Conservation (phyloP, 2,888 invertebrate genomes). For the Phania funesta region DNA sequence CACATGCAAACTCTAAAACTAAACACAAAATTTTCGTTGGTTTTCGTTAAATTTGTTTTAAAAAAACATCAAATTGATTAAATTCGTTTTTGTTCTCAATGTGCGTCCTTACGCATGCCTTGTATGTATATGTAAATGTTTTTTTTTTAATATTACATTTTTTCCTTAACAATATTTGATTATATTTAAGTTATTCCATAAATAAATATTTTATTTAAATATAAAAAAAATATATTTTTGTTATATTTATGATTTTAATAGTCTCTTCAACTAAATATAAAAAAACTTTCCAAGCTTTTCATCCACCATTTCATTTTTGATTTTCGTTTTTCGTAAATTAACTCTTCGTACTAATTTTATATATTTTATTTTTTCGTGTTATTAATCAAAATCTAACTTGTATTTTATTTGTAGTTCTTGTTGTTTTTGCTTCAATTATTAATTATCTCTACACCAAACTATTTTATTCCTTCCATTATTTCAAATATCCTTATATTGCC, state of each 20-base stretch:
- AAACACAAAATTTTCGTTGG: conserved; percentile 23
- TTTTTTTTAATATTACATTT: background rate
- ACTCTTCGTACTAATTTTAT: conserved; percentile 34
- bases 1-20: background rate
- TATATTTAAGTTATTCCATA: too few species aligned
- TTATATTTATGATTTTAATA: conserved; percentile 14
- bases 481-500: background rate
- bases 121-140: conserved; percentile 9
- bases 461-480: conserved; percentile 1
- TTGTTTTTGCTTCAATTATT: conserved; percentile 49
- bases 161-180: background rate
- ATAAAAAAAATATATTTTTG: background rate
- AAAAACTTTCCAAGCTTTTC: conserved; percentile 14
- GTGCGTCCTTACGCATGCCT: conserved; percentile 46
- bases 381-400: conserved; percentile 7
- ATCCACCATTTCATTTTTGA: conserved; percentile 11
- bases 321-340: conserved; percentile 26
- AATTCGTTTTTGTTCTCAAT: conserved; percentile 4
- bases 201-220: background rate
- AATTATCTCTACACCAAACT: conserved; percentile 20
- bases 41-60: conserved; percentile 31
- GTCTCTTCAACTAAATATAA: background rate
- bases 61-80: background rate
- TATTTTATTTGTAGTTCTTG: conserved; percentile 35
- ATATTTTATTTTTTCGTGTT: background rate